Conservation (phyloP, 2,888 invertebrate genomes). For the Epicampocera succincta region DNA sequence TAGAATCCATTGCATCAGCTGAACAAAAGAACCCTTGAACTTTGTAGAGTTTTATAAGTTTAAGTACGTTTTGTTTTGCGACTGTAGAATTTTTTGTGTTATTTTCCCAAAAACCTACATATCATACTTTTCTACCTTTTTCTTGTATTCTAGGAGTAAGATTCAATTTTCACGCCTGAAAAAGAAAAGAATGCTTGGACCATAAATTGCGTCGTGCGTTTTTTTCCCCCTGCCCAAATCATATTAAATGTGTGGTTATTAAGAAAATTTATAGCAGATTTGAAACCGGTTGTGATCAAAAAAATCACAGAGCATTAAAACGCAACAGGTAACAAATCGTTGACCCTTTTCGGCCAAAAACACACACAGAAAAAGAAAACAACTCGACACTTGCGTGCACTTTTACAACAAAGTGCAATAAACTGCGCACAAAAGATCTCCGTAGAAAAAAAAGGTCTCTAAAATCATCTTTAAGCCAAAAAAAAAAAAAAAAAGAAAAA, state of each 20-base stretch:
- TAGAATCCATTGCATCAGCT: no score
- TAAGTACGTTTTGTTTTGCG: no score
- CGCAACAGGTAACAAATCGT: slow-evolving; percentile 66
- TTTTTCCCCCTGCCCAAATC: neutral
- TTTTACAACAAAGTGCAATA: slow-evolving; percentile 63
- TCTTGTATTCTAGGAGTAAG: no score
- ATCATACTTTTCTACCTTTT: no score
- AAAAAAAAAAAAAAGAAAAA: slow-evolving; percentile 19
- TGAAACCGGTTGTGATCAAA: slow-evolving; percentile 63
- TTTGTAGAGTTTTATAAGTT: no score
- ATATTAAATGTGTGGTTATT: slow-evolving; percentile 1
- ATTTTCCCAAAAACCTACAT: no score
- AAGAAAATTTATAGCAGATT: slow-evolving; percentile 50
- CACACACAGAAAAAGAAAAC: neutral
- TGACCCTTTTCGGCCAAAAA: slow-evolving; percentile 52
- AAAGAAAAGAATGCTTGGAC: no score
- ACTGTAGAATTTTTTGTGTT: no score
- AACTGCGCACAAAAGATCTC: slow-evolving; percentile 57
- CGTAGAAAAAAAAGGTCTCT: slow-evolving; percentile 19
- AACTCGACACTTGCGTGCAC: slow-evolving; percentile 37
- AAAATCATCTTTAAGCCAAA: slow-evolving; percentile 14
- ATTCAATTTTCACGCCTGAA: no score
- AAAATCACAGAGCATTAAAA: slow-evolving; percentile 28
- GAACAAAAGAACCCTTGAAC: no score
- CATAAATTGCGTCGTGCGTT: neutral